These are phyloP conservation scores for Magallana angulata DNA, from an alignment of 1,140 invertebrate species.

Conservation along the genomic window DNA sequence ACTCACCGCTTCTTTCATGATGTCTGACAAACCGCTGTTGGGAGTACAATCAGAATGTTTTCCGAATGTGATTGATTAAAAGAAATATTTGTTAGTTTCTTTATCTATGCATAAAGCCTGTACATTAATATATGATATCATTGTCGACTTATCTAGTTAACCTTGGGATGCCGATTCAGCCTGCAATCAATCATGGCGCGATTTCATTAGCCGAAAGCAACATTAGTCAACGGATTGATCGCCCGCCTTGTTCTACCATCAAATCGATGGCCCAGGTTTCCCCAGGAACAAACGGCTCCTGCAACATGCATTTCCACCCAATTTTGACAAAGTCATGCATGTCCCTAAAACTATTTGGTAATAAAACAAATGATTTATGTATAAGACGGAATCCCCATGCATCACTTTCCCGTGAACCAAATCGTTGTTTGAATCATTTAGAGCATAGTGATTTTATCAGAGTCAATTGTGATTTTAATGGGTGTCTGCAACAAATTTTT, in stretches of 20 bases:
- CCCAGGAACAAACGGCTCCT: background rate
- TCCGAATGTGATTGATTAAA: slow-evolving; percentile 34
- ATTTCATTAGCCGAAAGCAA: slow-evolving; percentile 34
- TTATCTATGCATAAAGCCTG: slow-evolving; percentile 19
- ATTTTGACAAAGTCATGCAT: background rate
- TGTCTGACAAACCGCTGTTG: background rate
- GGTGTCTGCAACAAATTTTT: too few relatives aligned
- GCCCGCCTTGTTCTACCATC: background rate
- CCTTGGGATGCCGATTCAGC: background rate
- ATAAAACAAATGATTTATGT: too few relatives aligned
- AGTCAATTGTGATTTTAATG: too few relatives aligned
- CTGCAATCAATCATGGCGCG: slow-evolving; percentile 29
- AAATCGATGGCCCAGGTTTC: slow-evolving; percentile 1
- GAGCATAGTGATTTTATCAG: too few relatives aligned
- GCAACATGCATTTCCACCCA: background rate
- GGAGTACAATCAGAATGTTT: slow-evolving; percentile 15
- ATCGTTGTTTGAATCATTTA: too few relatives aligned
- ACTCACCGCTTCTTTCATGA: too few relatives aligned
- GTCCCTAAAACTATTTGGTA: too few relatives aligned
- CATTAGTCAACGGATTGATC: slow-evolving; percentile 32
- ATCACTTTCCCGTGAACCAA: too few relatives aligned
- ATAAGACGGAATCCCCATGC: too few relatives aligned
- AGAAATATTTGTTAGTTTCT: slow-evolving; percentile 31
- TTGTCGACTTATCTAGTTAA: slow-evolving; percentile 31
- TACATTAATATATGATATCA: slow-evolving; percentile 38